Evolutionary conservation across 2,797 vertebrate genomes (phyloP).

Genomic region (Phataginus tetradactyla): DNA sequence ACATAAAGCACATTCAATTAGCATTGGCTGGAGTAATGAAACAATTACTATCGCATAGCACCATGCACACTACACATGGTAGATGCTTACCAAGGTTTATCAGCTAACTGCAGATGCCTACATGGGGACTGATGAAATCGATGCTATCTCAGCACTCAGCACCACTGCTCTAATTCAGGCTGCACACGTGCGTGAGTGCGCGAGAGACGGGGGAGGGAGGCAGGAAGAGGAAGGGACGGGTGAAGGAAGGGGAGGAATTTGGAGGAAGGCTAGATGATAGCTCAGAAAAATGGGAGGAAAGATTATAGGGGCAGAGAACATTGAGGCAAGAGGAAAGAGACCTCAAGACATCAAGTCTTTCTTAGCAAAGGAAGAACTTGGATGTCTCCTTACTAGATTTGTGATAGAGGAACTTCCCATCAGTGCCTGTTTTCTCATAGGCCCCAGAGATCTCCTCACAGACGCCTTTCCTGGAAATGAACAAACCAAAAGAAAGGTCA

Average conservation of each 20-base stretch:
- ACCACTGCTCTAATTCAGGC: background rate
- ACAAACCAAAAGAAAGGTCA: background rate
- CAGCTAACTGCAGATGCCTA: background rate
- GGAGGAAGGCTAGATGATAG: background rate
- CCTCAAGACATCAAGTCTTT: background rate
- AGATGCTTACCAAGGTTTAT: background rate
- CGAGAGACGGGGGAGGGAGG: rapidly evolving
- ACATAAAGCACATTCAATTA: background rate
- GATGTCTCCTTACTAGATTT: constrained; percentile 80
- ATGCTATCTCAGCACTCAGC: background rate
- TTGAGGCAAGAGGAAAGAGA: background rate
- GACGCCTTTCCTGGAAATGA: constrained; percentile 81
- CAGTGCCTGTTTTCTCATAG: constrained; percentile 83
- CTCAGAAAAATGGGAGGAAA: background rate
- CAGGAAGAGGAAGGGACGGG: rapidly evolving
- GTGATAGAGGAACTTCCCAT: constrained; percentile 84
- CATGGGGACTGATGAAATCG: background rate
- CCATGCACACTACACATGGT: background rate
- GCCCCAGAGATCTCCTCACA: constrained; percentile 72
- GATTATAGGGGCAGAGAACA: background rate
- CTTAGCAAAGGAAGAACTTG: rapidly evolving
- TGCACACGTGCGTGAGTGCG: too few species aligned
- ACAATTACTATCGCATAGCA: background rate
- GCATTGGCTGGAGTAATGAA: background rate
- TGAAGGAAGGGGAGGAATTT: background rate